These are phyloP conservation scores for Adineta ricciae DNA, from an alignment of 2,888 invertebrate species.

Conservation along the genomic window DNA sequence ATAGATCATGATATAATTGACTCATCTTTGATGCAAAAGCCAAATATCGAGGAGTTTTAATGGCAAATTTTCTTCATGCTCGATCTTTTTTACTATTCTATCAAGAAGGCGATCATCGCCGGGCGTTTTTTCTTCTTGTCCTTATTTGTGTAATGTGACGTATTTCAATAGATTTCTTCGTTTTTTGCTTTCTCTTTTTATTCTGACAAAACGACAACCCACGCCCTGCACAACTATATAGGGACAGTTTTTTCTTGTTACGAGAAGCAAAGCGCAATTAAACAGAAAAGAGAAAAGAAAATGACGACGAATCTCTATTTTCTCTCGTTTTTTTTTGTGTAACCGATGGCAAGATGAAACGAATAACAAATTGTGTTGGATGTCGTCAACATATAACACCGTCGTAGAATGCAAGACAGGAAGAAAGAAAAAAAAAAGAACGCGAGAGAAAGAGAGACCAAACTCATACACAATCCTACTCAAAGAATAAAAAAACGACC, in stretches of 20 bases:
- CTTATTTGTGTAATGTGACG: not conserved
- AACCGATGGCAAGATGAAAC: not conserved
- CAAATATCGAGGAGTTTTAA: not conserved
- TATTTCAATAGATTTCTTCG: not conserved
- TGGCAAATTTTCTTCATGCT: not conserved
- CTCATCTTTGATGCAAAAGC: not conserved
- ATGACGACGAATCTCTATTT: not conserved
- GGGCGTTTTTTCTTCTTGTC: not conserved
- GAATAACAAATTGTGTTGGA: not conserved
- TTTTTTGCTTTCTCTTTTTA: not conserved
- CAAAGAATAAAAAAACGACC: not conserved
- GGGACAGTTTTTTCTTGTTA: not conserved
- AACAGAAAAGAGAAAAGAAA: constrained; percentile 11
- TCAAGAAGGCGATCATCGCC: not conserved
- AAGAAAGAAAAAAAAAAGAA: too few species aligned
- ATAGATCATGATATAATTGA: not conserved
- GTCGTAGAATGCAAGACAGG: not conserved
- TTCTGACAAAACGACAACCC: not conserved
- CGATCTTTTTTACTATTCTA: not conserved
- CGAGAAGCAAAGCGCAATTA: not conserved
- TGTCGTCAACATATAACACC: constrained; percentile 3
- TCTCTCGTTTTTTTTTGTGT: not conserved
- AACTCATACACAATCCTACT: not conserved
- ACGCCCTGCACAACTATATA: not conserved
- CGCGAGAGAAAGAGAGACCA: not conserved